Evolutionary conservation across 2,797 vertebrate genomes (phyloP), one percentile per base, ranked within the genome.

Genomic region (Lepilemur septentrionalis): DNA sequence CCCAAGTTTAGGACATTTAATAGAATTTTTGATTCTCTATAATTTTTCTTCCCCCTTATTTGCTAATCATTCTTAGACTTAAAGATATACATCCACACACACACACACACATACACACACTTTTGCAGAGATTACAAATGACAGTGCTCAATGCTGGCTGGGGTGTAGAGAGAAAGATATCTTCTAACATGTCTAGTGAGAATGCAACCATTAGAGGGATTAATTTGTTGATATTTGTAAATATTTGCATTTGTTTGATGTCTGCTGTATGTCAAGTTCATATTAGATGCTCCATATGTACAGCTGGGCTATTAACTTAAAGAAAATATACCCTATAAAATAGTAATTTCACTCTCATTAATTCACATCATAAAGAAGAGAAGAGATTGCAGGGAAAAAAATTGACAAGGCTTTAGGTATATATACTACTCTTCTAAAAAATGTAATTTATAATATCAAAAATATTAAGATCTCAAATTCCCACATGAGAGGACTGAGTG

Each of bases 1-100:
- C 94, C 48, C 80, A 97, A 87, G 46, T 90, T 84, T 43, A 69
- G 52, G 52, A 17, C n/a, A 78, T 96, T 98, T 98, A 93, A 97
- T 91, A 96, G 96, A 97, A 97, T 97, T 91, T 95, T 89, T 73
- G 59, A 88, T 96, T 97, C 97, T 94, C 35, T 96, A 81, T 98
- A 96, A 97, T 85, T 55, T 94, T 25, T 72, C 46, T 83, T 95
- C 86, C 28, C 18, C 30, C 61, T 91, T 93, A 38, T 70, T 94
- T 57, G 8, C 61, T 94, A 23, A 75, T 95, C 46, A 46, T 75
- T 30, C 13, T 22, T 32, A 52, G 18, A 35, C 50, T 55, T 79
- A 79, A 79, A 79, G 35, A 79, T 17, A 72, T 7, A 70, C 35
- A 41, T 25, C 20, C 50, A 32, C n/a, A 41, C 23, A 55, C 35